Base-by-base conservation (phyloP, 2,888 invertebrate genomes). In the Apoderus coryli region DNA sequence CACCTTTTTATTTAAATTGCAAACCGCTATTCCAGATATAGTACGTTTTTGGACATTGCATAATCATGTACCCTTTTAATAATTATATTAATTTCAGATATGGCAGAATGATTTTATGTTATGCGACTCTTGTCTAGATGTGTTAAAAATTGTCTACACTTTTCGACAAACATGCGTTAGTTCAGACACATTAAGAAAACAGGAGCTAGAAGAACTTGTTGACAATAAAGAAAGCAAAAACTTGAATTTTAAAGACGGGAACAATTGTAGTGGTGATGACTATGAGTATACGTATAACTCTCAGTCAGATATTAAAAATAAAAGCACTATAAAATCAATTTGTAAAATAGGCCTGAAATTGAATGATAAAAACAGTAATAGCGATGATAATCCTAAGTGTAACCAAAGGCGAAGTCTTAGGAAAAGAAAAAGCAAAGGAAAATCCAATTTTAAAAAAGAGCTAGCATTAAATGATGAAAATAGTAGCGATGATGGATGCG, bases 91-190 rank as follows among this genome's bases (percentile, higher is more conserved):
- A 22, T 4, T 24, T 16, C 25, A 45, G 46, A 31, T 39, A 30
- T 46, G 46, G 46, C 25, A 26, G 16, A 14, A 10, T 9, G 32
- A 36, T 11, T 44, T 39, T 26, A 32, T 33, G 19, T 44, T 46
- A 16, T 46, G 46, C 32, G 39, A 43, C 14, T 35, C 40, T 14
- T 46, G 46, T 37, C 38, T 34, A 11, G 41, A 46, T 29, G 35
- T 44, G 10, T 34, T 46, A 12, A 41, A 37, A 27, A 42, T 42
- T 29, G 41, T 43, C 3, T 33, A 46, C 24, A 39, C 36, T 9
- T 46, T 46, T 30, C 35, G 42, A 23, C 42, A 44, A 27, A 44
- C 42, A 6, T 46, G 46, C 33, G 28, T 46, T 10, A 43, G 40
- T 27, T 44, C 46, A 9, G 40, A 46, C 22, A 22, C 25, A 5